These are phyloP conservation scores for Corythoichthys intestinalis DNA, from an alignment of 2,113 vertebrate species.

Conservation along the genomic window DNA sequence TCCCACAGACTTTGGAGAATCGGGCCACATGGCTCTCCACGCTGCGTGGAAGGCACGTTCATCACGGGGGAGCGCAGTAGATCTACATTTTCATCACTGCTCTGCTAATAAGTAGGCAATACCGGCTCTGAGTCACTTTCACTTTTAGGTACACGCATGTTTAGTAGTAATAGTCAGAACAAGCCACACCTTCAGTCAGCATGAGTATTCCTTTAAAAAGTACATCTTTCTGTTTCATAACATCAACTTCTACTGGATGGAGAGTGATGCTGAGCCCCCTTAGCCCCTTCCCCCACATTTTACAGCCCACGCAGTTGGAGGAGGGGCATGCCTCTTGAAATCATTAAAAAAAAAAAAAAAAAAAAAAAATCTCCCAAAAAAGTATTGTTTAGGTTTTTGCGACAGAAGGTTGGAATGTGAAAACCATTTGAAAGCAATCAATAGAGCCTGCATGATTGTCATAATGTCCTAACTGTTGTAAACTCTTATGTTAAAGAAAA, in stretches of 20 bases:
- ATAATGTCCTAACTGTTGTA: no score
- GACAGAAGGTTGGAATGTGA: neutral
- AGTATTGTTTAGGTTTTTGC: no score
- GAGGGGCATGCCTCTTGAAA: neutral
- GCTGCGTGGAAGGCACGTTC: neutral
- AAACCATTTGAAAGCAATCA: neutral
- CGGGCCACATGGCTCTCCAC: neutral
- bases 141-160: neutral
- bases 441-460: no score
- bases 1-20: conserved; percentile 67
- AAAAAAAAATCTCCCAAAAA: neutral
- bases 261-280: neutral
- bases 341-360: neutral
- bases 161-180: neutral
- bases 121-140: neutral
- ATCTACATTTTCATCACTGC: neutral
- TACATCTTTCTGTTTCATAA: neutral
- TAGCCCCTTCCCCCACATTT: neutral
- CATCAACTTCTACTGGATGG: neutral
- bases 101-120: neutral
- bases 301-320: neutral
- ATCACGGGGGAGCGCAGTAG: conserved; percentile 16
- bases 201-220: neutral
- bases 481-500: no score
- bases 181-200: neutral